Conservation (phyloP, 1,140 invertebrate genomes). For the Forficula auricularia region DNA sequence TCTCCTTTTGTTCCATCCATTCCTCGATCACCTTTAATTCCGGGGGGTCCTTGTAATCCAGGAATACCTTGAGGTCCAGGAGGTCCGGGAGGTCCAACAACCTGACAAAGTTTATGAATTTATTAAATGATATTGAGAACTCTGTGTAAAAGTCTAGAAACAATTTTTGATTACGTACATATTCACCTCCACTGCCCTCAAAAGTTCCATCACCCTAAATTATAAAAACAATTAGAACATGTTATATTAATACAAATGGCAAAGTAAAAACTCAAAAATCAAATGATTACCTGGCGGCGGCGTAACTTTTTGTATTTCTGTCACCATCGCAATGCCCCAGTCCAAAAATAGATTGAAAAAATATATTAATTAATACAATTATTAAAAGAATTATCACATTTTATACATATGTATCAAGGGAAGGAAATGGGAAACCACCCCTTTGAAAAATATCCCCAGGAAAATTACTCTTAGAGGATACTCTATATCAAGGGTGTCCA, state of each 20-base stretch:
- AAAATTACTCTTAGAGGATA: no score
- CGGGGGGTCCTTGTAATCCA: slow-evolving; percentile 61
- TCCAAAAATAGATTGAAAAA: no score
- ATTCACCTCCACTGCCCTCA: slow-evolving; percentile 49
- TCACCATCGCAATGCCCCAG: slow-evolving; percentile 1
- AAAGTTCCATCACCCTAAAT: slow-evolving; percentile 55
- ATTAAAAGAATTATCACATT: no score
- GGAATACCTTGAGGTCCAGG: slow-evolving; percentile 55
- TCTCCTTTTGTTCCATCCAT: slow-evolving; percentile 77
- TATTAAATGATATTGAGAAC: background rate
- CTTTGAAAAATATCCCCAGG: no score
- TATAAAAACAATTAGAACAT: slow-evolving; percentile 4
- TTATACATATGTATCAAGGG: slow-evolving; percentile 1
- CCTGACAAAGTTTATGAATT: slow-evolving; percentile 21
- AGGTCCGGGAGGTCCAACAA: slow-evolving; percentile 65
- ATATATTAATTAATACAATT: no score
- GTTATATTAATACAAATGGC: slow-evolving; percentile 5
- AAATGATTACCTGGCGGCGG: slow-evolving; percentile 67
- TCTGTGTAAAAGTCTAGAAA: background rate
- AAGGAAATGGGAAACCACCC: no score
- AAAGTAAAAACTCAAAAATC: slow-evolving; percentile 24
- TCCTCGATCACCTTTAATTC: slow-evolving; percentile 75
- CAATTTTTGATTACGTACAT: slow-evolving; percentile 30
- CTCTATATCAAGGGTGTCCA: no score
- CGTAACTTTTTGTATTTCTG: slow-evolving; percentile 84